Percentiles rank a stretch among this genome's conserved stretches.
These are phyloP conservation scores for Pelvicachromis taeniatus DNA, from an alignment of 2,113 vertebrate genomes.

Conservation along the genomic window DNA sequence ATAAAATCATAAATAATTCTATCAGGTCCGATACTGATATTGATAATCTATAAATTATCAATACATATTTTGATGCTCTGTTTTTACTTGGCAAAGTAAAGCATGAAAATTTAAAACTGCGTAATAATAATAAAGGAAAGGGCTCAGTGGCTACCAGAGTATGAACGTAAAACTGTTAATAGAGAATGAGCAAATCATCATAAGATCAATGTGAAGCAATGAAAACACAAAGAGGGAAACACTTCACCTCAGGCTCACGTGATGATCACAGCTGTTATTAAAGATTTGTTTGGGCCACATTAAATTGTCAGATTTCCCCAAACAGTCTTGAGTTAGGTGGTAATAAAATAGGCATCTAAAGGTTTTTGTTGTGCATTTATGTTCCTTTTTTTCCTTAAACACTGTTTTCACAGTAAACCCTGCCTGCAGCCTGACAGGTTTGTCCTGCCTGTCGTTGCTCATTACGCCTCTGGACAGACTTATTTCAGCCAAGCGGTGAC, in stretches of 20 bases:
- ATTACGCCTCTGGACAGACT: slow-evolving; percentile 45
- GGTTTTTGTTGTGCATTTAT: background rate
- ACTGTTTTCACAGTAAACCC: slow-evolving; percentile 13
- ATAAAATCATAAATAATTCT: no score
- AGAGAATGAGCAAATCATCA: background rate
- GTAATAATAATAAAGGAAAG: background rate
- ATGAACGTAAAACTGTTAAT: background rate
- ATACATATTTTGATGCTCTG: background rate
- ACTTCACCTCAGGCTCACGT: background rate
- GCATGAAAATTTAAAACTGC: background rate
- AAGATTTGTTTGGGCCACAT: background rate
- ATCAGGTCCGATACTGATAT: no score
- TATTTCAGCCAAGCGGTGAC: slow-evolving; percentile 45
- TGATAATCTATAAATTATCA: background rate
- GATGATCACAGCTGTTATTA: background rate
- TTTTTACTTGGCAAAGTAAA: background rate
- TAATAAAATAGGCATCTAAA: background rate
- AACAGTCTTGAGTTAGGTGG: background rate
- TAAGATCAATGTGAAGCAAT: background rate
- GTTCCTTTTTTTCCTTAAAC: background rate
- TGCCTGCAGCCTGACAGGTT: slow-evolving; percentile 15
- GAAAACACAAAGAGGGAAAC: background rate
- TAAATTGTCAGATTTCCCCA: background rate
- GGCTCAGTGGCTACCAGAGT: background rate
- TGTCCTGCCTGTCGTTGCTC: slow-evolving; percentile 23